Evolutionary conservation across 2,888 invertebrate genomes (phyloP).

Genomic region (Adela reaumurella): DNA sequence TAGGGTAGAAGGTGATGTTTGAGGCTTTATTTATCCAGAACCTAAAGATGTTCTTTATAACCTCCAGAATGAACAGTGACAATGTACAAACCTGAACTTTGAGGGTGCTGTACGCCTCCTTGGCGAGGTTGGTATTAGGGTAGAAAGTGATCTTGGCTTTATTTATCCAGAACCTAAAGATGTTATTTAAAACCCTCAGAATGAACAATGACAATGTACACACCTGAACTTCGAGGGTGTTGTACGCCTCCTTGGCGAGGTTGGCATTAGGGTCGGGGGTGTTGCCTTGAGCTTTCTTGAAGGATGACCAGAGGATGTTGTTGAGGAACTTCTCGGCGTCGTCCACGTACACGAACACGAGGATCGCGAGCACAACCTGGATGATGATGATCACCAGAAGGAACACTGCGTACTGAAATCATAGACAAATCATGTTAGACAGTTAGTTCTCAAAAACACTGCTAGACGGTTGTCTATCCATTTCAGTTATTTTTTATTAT

Average conservation of each 20-base stretch:
- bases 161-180: too few species aligned
- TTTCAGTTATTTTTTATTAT: too few species aligned
- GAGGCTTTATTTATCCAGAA: too few species aligned
- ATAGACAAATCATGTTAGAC: too few species aligned
- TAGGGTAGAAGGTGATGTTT: too few species aligned
- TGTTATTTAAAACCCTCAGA: too few species aligned
- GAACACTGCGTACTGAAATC: slow-evolving; percentile 69
- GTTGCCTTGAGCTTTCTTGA: slow-evolving; percentile 14
- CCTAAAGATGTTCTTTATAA: too few species aligned
- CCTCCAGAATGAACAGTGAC: neutral
- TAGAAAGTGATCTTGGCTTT: too few species aligned
- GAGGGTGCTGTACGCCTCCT: slow-evolving; percentile 57
- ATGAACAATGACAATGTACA: neutral
- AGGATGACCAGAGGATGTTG: slow-evolving; percentile 31
- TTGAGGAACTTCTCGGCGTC: slow-evolving; percentile 49
- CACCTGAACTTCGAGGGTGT: slow-evolving; percentile 62
- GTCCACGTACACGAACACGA: slow-evolving; percentile 62
- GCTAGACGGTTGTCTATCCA: too few species aligned
- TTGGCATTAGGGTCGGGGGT: slow-evolving; percentile 21
- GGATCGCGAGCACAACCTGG: slow-evolving; percentile 67
- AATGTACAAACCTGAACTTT: slow-evolving; percentile 57
- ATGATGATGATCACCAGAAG: slow-evolving; percentile 67
- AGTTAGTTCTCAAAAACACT: slow-evolving; percentile 10
- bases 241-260: slow-evolving; percentile 52
- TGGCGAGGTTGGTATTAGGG: slow-evolving; percentile 17